phyloP scores from a whole-genome alignment of 2,888 invertebrate species.

The Conchocele bisecta region DNA sequence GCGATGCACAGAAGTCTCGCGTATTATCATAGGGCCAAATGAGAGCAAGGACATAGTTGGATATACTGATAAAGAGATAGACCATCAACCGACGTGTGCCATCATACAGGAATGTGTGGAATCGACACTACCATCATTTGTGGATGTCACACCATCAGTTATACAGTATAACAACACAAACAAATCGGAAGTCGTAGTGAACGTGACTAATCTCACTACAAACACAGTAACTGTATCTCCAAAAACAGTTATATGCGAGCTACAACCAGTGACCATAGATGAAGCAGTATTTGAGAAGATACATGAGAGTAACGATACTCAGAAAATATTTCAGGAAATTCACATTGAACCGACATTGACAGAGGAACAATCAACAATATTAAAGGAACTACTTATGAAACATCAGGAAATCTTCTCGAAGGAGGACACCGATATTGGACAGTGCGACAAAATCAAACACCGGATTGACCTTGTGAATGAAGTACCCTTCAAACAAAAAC shows the following conservation, averaged over 20 bases:
- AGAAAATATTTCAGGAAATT: constrained; percentile 5
- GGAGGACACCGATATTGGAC: constrained; percentile 20
- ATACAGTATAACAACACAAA: background rate
- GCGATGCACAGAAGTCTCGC: background rate
- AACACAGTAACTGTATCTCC: constrained; percentile 5
- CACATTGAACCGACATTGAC: background rate
- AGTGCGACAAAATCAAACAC: constrained; percentile 18
- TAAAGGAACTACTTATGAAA: background rate
- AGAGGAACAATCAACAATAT: background rate
- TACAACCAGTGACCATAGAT: constrained; percentile 6
- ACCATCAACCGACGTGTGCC: background rate
- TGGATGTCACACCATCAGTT: background rate
- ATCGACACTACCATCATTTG: background rate
- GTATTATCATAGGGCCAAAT: background rate
- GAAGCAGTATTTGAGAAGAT: constrained; percentile 6
- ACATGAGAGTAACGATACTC: background rate
- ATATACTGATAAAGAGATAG: background rate
- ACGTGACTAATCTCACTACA: constrained; percentile 5
- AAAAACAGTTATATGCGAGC: constrained; percentile 2
- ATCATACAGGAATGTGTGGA: background rate
- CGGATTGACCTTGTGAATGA: constrained; percentile 10
- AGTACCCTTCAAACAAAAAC: constrained; percentile 16
- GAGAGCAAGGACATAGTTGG: background rate
- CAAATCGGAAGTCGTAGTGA: background rate
- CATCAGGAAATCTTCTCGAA: background rate